Base-by-base conservation (phyloP, 2,113 vertebrate genomes). In the Syrmaticus mikado region DNA sequence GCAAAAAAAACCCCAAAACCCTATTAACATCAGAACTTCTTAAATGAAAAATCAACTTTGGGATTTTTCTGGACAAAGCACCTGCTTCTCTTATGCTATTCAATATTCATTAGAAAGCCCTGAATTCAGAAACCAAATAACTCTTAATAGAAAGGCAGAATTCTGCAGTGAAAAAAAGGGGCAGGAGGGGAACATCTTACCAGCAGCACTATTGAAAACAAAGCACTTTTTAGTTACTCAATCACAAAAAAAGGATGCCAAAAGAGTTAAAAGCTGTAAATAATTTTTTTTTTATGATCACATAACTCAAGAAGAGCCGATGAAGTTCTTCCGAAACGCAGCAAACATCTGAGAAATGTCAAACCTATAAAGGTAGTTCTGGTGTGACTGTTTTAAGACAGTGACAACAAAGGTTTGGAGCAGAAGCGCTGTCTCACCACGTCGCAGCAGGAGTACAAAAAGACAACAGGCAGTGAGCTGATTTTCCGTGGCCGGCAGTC, bases 281-380 rank as follows among this genome's bases (percentile, higher is more conserved):
- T 87, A 45, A 46, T 48, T 13, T 28, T 28, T 52, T 62, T 92
- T 88, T 73, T 85, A 77, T 87, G 92, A 85, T 92, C 94, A 53
- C 70, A 53, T 40, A 91, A 45, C 62, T 94, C 40, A 32, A 45
- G 89, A 87, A 62, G 58, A 87, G 84, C 55, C 92, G 89, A 85
- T 89, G 48, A 85, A 92, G 62, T 92, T 70, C 82, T 79, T 72
- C 53, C 38, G 60, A 94, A 75, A 91, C 32, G 50, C 84, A 72
- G 86, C 62, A 93, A 95, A 91, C 84, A 82, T 85, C 92, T 85
- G 86, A 96, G 94, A 87, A 93, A 92, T 95, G 94, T 92, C 96
- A 96, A 72, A 79, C 55, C 84, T 87, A 55, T 79, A 85, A 93
- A 95, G 90, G 78, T 85, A 46, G 85, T 91, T 91, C 62, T 82